Percentiles rank a stretch among this genome's conserved stretches.
Evolutionary conservation across 2,888 invertebrate species (phyloP).

Genomic region (Dicranocentrus wangi): DNA sequence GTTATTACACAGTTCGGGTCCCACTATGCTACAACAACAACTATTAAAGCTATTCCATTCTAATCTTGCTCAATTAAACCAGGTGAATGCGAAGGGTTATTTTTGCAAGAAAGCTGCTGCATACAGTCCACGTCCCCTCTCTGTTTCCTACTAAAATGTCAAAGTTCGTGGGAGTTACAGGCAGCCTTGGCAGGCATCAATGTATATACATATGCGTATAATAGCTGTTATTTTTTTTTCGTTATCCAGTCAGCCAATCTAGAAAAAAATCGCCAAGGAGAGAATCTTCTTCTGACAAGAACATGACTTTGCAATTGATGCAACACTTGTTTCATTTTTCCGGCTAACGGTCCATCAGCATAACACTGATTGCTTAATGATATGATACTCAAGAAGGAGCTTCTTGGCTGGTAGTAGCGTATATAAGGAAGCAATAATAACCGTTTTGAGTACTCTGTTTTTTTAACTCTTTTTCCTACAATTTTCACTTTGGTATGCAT

Average conservation of each 20-base stretch:
- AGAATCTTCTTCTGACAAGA: background rate
- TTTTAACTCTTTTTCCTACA: background rate
- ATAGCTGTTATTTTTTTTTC: too few relatives aligned
- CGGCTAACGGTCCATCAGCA: slow-evolving; percentile 11
- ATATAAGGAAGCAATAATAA: slow-evolving; percentile 44
- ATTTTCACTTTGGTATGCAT: too few relatives aligned
- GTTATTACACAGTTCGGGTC: too few relatives aligned
- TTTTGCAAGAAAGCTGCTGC: background rate
- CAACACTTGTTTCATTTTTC: background rate
- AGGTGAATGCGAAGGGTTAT: background rate
- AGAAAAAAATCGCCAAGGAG: too few relatives aligned
- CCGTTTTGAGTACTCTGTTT: slow-evolving; percentile 21
- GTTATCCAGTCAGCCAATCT: background rate
- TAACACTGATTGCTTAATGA: slow-evolving; percentile 26
- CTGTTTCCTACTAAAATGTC: too few relatives aligned
- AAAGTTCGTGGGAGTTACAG: slow-evolving; percentile 4
- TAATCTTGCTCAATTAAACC: too few relatives aligned
- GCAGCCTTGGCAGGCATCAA: too few relatives aligned
- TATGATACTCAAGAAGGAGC: slow-evolving; percentile 6
- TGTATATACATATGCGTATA: background rate
- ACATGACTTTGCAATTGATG: background rate
- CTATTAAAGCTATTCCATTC: too few relatives aligned
- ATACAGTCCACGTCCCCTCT: background rate
- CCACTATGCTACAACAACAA: too few relatives aligned
- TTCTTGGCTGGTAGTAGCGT: background rate